Evolutionary conservation across 2,888 invertebrate species (phyloP), one percentile per base, ranked within the genome.

Genomic region (Sericinus montela): DNA sequence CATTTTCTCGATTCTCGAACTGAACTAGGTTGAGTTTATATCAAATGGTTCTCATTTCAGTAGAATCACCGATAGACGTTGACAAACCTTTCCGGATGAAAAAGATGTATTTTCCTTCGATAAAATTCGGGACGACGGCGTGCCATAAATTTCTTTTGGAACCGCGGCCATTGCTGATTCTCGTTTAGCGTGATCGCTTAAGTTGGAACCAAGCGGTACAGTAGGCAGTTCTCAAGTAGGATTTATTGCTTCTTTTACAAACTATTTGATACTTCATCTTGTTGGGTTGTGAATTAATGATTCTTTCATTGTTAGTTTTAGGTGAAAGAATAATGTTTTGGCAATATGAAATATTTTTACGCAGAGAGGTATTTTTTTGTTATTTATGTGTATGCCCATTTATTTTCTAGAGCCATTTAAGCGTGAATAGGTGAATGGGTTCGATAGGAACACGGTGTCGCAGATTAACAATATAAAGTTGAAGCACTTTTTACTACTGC

Each of bases 51-150:
- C 66, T 72, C 81, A 80, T 84, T 84, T 66, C 68, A 52, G 54
- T 65, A 59, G 75, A 79, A 80, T 80, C 77, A 77, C 69, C 68
- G 55, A 45, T 45, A 60, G 85, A 85, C 85, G 66, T 83, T 85
- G 85, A 85, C 82, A 83, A 84, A 85, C 72, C 71, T 75, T 62
- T 67, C 52, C 58, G 73, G 69, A 76, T 75, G 79, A 80, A 78
- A 82, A 81, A 83, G 79, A 82, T 81, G 80, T 82, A 83, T 83
- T 80, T 81, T 72, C 70, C 73, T 63, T 63, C 80, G 82, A 81
- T 82, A 80, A 83, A 80, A 83, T 82, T 81, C 70, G 75, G 67
- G 62, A 62, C 67, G 69, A 67, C 66, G 60, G 61, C 55, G 36
- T 57, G 60, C 68, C 60, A 69, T 72, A 72, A 73, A 72, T 72